phyloP scores from a whole-genome alignment of 2,113 vertebrate species.

The Platysteira castanea region DNA sequence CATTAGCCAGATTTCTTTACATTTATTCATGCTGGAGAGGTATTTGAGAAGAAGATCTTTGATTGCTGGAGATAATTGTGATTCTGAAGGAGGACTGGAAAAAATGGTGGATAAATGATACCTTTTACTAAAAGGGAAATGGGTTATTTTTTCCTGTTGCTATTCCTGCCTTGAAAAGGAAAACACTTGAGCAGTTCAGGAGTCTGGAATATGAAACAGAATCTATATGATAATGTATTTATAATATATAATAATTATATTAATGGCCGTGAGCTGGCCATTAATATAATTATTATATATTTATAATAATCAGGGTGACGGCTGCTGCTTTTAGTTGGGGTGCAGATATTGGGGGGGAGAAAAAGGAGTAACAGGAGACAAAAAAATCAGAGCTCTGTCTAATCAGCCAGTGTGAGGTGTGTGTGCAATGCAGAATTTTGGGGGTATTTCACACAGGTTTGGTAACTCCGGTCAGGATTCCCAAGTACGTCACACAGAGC shows the following conservation, averaged over 20 bases:
- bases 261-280: background rate
- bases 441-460: background rate
- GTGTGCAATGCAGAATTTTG: background rate
- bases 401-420: accelerated
- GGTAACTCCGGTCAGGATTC: background rate
- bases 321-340: background rate
- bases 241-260: background rate
- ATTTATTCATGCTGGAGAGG: background rate
- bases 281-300: background rate
- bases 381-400: background rate
- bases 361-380: background rate
- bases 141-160: background rate
- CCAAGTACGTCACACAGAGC: background rate
- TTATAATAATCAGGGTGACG: background rate
- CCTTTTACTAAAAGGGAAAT: background rate
- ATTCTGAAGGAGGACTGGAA: background rate
- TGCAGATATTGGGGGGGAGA: no score
- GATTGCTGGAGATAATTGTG: background rate
- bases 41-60: background rate
- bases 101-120: background rate
- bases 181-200: background rate
- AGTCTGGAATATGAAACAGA: background rate
- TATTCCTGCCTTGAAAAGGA: background rate
- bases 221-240: background rate
- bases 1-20: background rate